Evolutionary conservation across 2,113 vertebrate genomes (phyloP).

Genomic region (Protobothrops mucrosquamatus): DNA sequence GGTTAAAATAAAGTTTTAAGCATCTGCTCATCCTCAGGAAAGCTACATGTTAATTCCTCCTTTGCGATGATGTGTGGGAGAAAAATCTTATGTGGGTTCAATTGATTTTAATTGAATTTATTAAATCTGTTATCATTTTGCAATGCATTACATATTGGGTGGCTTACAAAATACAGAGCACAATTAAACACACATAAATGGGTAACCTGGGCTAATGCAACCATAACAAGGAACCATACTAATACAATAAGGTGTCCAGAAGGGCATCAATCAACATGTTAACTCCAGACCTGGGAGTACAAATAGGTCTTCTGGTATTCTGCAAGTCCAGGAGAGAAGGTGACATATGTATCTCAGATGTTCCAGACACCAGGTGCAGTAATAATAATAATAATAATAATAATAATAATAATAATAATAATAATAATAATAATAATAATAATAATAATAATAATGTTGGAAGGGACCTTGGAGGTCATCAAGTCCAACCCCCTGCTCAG

Average conservation of each 20-base stretch:
- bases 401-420: no score
- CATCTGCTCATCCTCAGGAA: conserved; percentile 26
- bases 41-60: conserved; percentile 30
- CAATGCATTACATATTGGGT: background rate
- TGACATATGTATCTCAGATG: background rate
- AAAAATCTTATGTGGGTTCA: background rate
- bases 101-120: background rate
- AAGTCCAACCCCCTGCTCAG: no score
- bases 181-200: background rate
- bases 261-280: background rate
- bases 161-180: background rate
- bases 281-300: background rate
- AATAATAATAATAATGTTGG: no score
- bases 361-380: background rate
- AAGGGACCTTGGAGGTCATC: no score
- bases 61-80: background rate
- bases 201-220: background rate
- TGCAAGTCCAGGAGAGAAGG: background rate
- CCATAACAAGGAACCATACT: background rate
- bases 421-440: no score
- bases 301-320: background rate
- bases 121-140: background rate
- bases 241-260: background rate
- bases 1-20: conserved; percentile 25
- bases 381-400: no score